Base-by-base conservation (phyloP, 2,797 vertebrate species). In the Otolemur crassicaudatus region DNA sequence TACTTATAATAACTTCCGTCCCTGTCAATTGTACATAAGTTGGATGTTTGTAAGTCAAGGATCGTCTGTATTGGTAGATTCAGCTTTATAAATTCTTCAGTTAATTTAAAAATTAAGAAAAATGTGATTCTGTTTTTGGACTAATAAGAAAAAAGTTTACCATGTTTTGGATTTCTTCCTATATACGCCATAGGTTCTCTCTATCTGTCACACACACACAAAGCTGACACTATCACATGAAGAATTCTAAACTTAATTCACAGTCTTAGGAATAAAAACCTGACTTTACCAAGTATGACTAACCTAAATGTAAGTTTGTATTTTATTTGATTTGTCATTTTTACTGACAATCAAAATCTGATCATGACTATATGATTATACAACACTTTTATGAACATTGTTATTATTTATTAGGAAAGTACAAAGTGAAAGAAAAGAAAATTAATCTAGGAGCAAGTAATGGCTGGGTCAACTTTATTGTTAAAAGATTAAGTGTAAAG, bases 201-300 rank as follows among this genome's bases (percentile, higher is more conserved):
- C 60, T 49, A 6, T 14, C 9, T 43, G 9, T n/a, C 11, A 49
- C 3, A 90, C 3, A 86, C 53, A 76, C 29, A 72, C 22, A 84
- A 17, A 79, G 7, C 58, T 87, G 13, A 58, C 4, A 79, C 43
- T 60, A 61, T 20, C 49, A n/a, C 20, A 73, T 76, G 43, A 87
- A 23, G 29, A 69, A 77, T 69, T 84, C 22, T 89, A 69, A 95
- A 93, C 29, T 95, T 95, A 94, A 83, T 61, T 90, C 29, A 86
- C 16, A 72, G 46, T 43, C 13, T 73, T 63, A 49, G 60, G 3
- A 83, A 76, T 79, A 87, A 95, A 75, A 94, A 43, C 37, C 46
- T 77, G 80, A 31, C 90, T 29, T 70, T 1, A 75, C 27, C 23
- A 81, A 88, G 37, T 84, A 37, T 5, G 37, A 60, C 25, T 27